phyloP scores from a whole-genome alignment of 2,797 vertebrate species.

The Sorex maritimensis region DNA sequence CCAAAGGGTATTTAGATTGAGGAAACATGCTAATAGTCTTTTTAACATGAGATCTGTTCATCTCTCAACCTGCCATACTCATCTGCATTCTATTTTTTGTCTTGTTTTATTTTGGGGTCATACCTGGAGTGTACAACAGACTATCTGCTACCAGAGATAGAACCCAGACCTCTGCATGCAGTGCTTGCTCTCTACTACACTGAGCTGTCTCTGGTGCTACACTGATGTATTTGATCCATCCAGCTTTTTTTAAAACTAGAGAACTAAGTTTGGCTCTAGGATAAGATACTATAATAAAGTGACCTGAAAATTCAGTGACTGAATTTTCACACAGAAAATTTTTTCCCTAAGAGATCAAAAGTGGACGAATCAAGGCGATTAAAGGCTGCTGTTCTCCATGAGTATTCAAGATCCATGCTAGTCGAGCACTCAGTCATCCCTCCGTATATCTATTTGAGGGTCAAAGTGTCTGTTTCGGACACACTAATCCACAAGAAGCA shows the following conservation, averaged over 20 bases:
- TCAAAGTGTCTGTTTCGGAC: background rate
- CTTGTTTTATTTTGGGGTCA: too few species aligned
- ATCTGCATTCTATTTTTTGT: background rate
- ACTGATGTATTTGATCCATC: background rate
- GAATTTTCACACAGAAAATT: background rate
- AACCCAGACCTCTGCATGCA: too few species aligned
- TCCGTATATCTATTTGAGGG: background rate
- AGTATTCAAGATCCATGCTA: too few species aligned
- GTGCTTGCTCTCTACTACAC: too few species aligned
- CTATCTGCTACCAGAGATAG: too few species aligned
- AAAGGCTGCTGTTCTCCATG: background rate
- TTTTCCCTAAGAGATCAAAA: conserved; percentile 5
- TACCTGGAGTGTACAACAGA: too few species aligned
- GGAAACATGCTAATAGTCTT: background rate
- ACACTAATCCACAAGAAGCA: background rate
- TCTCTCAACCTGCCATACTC: background rate
- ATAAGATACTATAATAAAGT: background rate
- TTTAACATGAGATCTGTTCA: conserved; percentile 38
- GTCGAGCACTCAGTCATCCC: too few species aligned
- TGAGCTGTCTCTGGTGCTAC: too few species aligned
- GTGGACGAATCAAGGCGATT: background rate
- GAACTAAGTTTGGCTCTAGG: conserved; percentile 40
- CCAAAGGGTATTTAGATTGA: background rate
- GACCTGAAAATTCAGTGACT: conserved; percentile 21
- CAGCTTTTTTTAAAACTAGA: background rate